Evolutionary conservation across 2,113 vertebrate genomes (phyloP).

Genomic region (Nansenia antarctica): DNA sequence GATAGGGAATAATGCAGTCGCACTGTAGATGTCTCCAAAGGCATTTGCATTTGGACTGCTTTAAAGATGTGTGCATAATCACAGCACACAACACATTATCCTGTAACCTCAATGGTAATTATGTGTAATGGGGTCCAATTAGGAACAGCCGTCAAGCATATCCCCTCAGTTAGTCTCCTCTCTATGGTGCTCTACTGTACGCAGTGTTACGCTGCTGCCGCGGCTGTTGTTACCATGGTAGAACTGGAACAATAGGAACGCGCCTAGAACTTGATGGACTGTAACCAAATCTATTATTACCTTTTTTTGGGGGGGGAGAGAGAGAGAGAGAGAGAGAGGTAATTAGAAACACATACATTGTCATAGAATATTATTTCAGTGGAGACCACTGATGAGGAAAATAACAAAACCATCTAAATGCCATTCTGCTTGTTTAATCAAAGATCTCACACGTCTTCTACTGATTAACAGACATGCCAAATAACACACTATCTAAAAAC

Average conservation of each 20-base stretch:
- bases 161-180: slow-evolving; percentile 7
- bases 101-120: slow-evolving; percentile 42
- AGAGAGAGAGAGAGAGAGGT: background rate
- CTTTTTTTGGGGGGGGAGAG: background rate
- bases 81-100: slow-evolving; percentile 41
- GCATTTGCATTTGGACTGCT: background rate
- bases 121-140: slow-evolving; percentile 61
- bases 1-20: no score
- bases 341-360: background rate
- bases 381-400: background rate
- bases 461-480: background rate
- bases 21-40: background rate
- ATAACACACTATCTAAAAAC: no score
- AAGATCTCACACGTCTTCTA: background rate
- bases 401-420: background rate
- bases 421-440: background rate
- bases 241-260: no score
- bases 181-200: no score
- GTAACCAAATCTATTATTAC: no score
- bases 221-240: no score
- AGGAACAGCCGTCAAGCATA: slow-evolving; percentile 40
- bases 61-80: slow-evolving; percentile 21
- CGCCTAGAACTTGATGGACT: no score
- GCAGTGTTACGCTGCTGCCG: no score
- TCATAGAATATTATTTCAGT: background rate